Evolutionary conservation across 1,140 invertebrate genomes (phyloP).

Genomic region (Zaprionus vittiger): DNA sequence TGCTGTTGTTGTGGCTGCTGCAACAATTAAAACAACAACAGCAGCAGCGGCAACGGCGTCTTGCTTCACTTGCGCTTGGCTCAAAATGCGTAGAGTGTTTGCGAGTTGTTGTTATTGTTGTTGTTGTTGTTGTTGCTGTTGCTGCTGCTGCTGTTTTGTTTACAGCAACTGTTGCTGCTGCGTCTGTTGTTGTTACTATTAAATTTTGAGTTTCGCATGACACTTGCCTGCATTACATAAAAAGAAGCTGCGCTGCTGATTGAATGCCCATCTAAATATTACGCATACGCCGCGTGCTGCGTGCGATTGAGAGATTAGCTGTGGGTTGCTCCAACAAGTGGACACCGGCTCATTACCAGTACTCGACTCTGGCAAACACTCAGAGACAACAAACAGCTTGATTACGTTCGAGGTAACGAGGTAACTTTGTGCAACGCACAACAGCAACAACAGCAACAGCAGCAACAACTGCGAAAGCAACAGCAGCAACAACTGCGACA

Average conservation of each 20-base stretch:
- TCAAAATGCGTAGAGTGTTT: conserved; percentile 66
- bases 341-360: conserved; percentile 29
- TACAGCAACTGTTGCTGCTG: conserved; percentile 25
- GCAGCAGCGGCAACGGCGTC: conserved; percentile 55
- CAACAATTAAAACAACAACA: conserved; percentile 71
- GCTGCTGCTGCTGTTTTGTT: conserved; percentile 22
- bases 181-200: conserved; percentile 32
- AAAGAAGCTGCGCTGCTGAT: conserved; percentile 37
- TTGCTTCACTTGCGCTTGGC: conserved; percentile 53
- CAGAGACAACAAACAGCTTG: conserved; percentile 30
- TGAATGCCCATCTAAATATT: conserved; percentile 41
- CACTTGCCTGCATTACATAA: conserved; percentile 71
- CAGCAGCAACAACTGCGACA: background rate
- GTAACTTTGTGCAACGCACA: conserved; percentile 17
- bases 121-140: conserved; percentile 12
- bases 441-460: conserved; percentile 24
- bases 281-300: conserved; percentile 50
- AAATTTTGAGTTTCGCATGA: conserved; percentile 62
- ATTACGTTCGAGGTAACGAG: conserved; percentile 38
- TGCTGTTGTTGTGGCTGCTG: conserved; percentile 43
- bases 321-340: conserved; percentile 9
- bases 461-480: no score
- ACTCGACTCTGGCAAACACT: conserved; percentile 28
- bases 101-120: conserved; percentile 1
- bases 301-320: conserved; percentile 26